Evolutionary conservation across 1,140 invertebrate species (phyloP), one percentile per base, ranked within the genome.

Genomic region (Nephila pilipes): DNA sequence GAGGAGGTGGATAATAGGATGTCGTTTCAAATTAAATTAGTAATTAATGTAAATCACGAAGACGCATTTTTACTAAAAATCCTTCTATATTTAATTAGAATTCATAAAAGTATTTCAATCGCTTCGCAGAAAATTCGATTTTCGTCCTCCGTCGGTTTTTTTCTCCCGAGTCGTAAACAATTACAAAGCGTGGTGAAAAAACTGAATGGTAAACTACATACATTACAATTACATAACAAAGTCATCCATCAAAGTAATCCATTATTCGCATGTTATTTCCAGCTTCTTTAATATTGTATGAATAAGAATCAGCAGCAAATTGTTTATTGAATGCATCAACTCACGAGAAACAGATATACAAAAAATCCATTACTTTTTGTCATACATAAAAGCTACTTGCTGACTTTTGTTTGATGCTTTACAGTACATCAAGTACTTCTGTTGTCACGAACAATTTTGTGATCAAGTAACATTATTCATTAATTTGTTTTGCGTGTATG

Each of bases 251-350:
- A 75, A 75, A 75, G 14, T 36, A 32, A 75, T 75, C 32, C 69
- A 75, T 75, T 75, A 75, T 75, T 75, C 69, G 10, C 69, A 75
- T 75, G 69, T 75, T 75, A 75, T 75, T 75, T 75, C 69, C 69
- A 75, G 69, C 14, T 32, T 75, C 29, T 75, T 75, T 75, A 75
- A 75, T 75, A 75, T 75, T 75, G 32, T 32, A 75, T 75, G 69
- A 75, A 20, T 75, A 75, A 32, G 69, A 75, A 75, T 75, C 69
- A 75, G 69, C 69, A 75, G 69, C 69, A 75, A 75, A 75, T 75
- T 75, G 69, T 75, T 75, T 75, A 75, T 36, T 29, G 69, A 75
- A 32, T 75, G 18, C 69, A 75, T 75, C 29, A 36, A 20, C 69
- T 32, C 69, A 75, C 32, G 14, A 75, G 25, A 36, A 75, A 75